Percentiles rank a stretch among this genome's conserved stretches.
These are phyloP conservation scores for Athripsodes cinereus DNA, from an alignment of 2,888 invertebrate species.

Conservation along the genomic window DNA sequence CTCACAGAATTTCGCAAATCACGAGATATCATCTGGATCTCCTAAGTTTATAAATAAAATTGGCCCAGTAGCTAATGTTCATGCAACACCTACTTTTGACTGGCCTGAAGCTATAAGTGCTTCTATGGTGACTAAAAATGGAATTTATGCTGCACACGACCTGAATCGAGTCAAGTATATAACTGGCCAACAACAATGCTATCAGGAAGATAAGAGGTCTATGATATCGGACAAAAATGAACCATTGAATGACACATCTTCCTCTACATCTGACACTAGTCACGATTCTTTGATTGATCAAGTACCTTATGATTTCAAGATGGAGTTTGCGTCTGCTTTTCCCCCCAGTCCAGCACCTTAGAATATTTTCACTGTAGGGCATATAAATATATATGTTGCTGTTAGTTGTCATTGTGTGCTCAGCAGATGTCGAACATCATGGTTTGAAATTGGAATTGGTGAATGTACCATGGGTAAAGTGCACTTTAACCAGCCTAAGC, in stretches of 20 bases:
- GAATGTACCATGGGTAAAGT: no score
- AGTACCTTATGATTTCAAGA: slow-evolving; percentile 34
- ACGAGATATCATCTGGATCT: background rate
- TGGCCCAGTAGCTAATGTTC: background rate
- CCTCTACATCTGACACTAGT: slow-evolving; percentile 37
- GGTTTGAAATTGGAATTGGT: no score
- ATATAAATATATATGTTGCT: background rate
- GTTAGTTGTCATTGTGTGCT: no score
- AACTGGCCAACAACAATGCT: slow-evolving; percentile 8
- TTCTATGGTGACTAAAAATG: slow-evolving; percentile 39
- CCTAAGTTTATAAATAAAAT: slow-evolving; percentile 8
- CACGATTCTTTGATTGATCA: slow-evolving; percentile 36
- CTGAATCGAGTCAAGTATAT: slow-evolving; percentile 4
- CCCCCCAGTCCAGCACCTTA: slow-evolving; percentile 46
- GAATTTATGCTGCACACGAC: slow-evolving; percentile 21
- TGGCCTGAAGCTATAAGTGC: slow-evolving; percentile 44
- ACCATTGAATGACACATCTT: background rate
- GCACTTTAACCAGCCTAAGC: no score
- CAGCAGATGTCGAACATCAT: no score
- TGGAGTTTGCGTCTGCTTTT: slow-evolving; percentile 36
- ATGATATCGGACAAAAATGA: background rate
- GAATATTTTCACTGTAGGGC: background rate
- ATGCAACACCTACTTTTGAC: slow-evolving; percentile 31
- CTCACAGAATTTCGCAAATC: slow-evolving; percentile 22
- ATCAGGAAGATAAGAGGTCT: slow-evolving; percentile 3